Percentiles rank a stretch among this genome's conserved stretches.
phyloP scores from a whole-genome alignment of 2,797 vertebrate genomes.

The Hippopotamyrus pictus region DNA sequence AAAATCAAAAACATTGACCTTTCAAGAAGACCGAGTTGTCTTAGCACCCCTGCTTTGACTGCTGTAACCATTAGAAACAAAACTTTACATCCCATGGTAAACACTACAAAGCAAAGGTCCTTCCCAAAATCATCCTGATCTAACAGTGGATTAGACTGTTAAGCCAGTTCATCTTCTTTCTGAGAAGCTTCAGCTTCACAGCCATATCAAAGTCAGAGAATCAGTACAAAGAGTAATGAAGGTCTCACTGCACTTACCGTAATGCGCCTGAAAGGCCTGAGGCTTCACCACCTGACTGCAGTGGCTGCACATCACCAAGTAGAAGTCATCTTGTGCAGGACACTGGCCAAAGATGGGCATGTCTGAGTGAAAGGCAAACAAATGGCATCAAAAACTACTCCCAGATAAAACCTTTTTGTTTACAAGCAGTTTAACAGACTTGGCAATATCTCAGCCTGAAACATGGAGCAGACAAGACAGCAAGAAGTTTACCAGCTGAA shows the following conservation, averaged over 20 bases:
- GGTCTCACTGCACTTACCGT: slow-evolving; percentile 72
- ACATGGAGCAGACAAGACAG: neutral
- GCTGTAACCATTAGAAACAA: neutral
- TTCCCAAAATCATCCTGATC: neutral
- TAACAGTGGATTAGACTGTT: neutral
- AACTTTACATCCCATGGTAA: neutral
- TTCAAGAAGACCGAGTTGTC: neutral
- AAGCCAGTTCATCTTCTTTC: neutral
- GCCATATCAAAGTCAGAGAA: neutral
- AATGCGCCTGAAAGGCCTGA: slow-evolving; percentile 99
- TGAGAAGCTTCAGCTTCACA: neutral
- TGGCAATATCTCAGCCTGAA: neutral
- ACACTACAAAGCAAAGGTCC: neutral
- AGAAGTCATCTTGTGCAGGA: slow-evolving; percentile 98
- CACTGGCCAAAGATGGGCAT: slow-evolving; percentile 99
- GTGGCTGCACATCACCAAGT: slow-evolving; percentile 98
- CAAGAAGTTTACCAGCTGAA: neutral
- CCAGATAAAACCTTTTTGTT: neutral
- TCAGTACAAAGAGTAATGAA: neutral
- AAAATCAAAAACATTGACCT: neutral
- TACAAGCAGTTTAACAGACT: neutral
- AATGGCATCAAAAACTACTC: neutral
- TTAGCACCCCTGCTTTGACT: neutral
- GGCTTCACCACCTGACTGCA: slow-evolving; percentile 98
- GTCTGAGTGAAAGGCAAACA: slow-evolving; percentile 72